Evolutionary conservation across 2,797 vertebrate genomes (phyloP), one percentile per base, ranked within the genome.

Genomic region (Hylomyscus alleni): DNA sequence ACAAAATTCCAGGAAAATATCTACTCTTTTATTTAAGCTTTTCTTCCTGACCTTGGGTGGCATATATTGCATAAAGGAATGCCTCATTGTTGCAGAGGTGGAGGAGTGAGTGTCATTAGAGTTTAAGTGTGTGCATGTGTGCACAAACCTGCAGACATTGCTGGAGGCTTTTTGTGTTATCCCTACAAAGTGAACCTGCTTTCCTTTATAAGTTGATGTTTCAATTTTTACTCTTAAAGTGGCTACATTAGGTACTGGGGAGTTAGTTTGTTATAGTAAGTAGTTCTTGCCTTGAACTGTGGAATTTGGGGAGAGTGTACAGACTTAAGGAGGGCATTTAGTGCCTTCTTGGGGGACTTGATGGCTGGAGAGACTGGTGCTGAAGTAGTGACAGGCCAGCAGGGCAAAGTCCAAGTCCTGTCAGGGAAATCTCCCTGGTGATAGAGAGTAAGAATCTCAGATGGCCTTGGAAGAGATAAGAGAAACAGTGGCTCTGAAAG

Each of bases 221-320:
- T 54, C 56, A 26, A 8, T 1, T 84, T n/a, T 31, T n/a, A 47
- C n/a, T 26, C 22, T 29, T 22, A 1, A n/a, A 13, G 24, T 9
- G 56, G 89, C 58, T 31, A 7, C n/a, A 11, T 34, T 44, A 3
- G 11, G 0, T 56, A 0, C 29, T 40, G 13, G 60, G 37, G 22
- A 11, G 0, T 24, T 4, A 15, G 26, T 54, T 1, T 47, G 75
- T 34, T 19, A 4, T 1, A 4, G 3, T 29, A 40, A 56, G 19
- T 20, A 15, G 44, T 50, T 58, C 37, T 56, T 20, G 31, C 11
- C 44, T 54, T 15, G 58, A 29, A 17, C 14, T 44, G 15, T 14
- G 13, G 54, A 22, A 50, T 73, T 67, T 56, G 58, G 52, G 26
- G 13, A 47, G 69, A 40, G 47, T 29, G 0, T 24, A 47, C 20